phyloP scores from a whole-genome alignment of 2,797 vertebrate species.

The Carapus acus region DNA sequence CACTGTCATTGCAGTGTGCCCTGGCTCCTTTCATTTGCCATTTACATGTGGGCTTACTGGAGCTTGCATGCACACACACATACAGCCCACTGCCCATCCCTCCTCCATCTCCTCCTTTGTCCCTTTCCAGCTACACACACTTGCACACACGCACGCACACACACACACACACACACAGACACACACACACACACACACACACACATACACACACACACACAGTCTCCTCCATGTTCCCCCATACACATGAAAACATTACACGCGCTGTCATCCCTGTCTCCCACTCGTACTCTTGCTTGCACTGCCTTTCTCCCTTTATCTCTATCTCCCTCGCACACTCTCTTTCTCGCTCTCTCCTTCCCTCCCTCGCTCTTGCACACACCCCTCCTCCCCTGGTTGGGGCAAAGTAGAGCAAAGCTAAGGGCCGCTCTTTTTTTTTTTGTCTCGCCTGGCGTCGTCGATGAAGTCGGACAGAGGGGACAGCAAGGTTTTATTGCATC shows the following conservation, averaged over 20 bases:
- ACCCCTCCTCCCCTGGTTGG: conserved; percentile 57
- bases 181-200: too few species aligned
- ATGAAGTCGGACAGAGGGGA: conserved; percentile 37
- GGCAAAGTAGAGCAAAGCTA: conserved; percentile 65
- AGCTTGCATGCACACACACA: conserved; percentile 8
- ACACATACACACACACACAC: conserved; percentile 14
- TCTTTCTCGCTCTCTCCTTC: conserved; percentile 5
- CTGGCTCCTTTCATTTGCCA: conserved; percentile 20
- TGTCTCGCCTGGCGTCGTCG: conserved; percentile 50
- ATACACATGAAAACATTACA: too few species aligned
- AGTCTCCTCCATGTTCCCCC: conserved; percentile 1
- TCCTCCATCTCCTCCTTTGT: conserved; percentile 7
- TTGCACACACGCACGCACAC: conserved; percentile 9
- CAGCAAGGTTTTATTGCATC: conserved; percentile 21
- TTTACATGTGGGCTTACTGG: conserved; percentile 22
- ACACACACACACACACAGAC: conserved; percentile 4
- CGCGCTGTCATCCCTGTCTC: not conserved
- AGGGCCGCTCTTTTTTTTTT: conserved; percentile 52
- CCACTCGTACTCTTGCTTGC: conserved; percentile 1
- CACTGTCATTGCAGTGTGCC: conserved; percentile 16
- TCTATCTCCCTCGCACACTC: conserved; percentile 10
- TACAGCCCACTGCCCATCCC: conserved; percentile 2
- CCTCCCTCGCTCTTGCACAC: conserved; percentile 23
- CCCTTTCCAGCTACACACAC: conserved; percentile 9
- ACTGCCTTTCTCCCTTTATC: conserved; percentile 7